Evolutionary conservation across 2,797 vertebrate species (phyloP).

Genomic region (Halcyon badia): DNA sequence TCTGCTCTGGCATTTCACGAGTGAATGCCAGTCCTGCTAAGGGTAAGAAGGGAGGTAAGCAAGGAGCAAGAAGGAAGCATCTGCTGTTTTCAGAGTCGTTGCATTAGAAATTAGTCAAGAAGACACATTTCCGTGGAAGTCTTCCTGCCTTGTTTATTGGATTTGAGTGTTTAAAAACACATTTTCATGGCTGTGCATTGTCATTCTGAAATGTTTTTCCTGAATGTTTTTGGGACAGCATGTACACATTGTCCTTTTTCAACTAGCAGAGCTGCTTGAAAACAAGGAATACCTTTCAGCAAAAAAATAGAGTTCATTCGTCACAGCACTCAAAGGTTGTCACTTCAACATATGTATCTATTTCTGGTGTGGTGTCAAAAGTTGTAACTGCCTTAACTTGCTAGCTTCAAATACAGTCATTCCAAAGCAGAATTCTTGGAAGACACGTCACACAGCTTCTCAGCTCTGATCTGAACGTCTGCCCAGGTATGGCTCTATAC

Average conservation of each 20-base stretch:
- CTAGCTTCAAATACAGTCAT: neutral
- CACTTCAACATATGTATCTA: neutral
- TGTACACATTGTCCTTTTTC: slow-evolving; percentile 1
- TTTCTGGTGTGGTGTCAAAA: neutral
- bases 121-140: neutral
- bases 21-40: neutral
- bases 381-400: neutral
- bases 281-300: neutral
- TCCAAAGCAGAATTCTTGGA: neutral
- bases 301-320: neutral
- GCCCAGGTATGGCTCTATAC: neutral
- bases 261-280: neutral
- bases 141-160: neutral
- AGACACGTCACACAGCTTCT: fast-evolving
- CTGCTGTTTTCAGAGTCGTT: slow-evolving; percentile 17
- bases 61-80: neutral
- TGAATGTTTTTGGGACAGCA: neutral
- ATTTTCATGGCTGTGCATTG: neutral
- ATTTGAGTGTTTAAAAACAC: neutral
- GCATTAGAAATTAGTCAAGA: neutral
- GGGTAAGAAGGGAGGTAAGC: neutral
- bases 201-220: neutral
- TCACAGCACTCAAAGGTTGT: neutral
- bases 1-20: neutral
- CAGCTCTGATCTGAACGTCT: neutral